Evolutionary conservation across 2,113 vertebrate genomes (phyloP), one percentile per base, ranked within the genome.

Genomic region (Dascyllus trimaculatus): DNA sequence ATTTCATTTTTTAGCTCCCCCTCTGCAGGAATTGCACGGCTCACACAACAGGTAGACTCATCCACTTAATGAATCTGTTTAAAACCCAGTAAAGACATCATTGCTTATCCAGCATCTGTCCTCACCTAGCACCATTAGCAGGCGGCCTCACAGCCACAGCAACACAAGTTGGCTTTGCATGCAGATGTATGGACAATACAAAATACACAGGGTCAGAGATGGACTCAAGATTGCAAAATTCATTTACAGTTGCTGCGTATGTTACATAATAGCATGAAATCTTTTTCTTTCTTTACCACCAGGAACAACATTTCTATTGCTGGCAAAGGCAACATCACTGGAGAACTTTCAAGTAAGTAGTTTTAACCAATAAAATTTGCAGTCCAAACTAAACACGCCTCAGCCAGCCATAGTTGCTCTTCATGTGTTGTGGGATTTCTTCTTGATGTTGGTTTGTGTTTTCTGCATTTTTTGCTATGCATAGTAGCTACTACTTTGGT

Each of bases 1-100:
- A 89, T 91, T 89, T 75, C 4, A 84, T 87, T 87, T 82, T 72
- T 82, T 70, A 46, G 32, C 71, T 61, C 35, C 49, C n/a, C 46
- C 66, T 65, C 40, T 67, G 52, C 26, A 40, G 43, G 71, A 81
- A 49, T 13, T 62, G 40, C 6, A 9, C 26, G 0, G 24, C 56
- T 51, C 54, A 69, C 21, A 70, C 46, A 65, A 65, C 38, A 14
- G 72, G 56, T 63, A 32, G 67, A 58, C 45, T 40, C 10, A 25
- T 71, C 48, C 61, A 46, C 72, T 64, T 81, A 82, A 78, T 88
- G 71, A 85, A 75, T 79, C 70, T 63, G 32, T 81, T 87, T 83
- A 79, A 81, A 85, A 79, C 79, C 80, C 48, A 85, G 57, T 81
- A 78, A 80, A 56, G 49, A 24, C 46, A 40, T 77, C 68, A 69